Evolutionary conservation across 1,140 invertebrate genomes (phyloP).

Genomic region (Neocloeon triangulifer): DNA sequence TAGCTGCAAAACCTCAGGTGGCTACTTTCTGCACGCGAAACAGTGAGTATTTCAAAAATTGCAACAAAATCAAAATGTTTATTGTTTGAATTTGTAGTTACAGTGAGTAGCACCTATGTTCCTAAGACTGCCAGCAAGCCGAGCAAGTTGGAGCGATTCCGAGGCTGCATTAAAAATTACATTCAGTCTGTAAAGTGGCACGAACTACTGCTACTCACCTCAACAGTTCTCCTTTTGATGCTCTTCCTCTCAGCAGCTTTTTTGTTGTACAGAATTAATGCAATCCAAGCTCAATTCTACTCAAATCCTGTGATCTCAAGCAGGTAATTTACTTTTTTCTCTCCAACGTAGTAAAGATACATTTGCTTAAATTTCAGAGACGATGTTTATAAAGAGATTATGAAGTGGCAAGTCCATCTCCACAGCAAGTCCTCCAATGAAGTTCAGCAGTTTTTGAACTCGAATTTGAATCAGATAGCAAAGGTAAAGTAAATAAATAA

Average conservation of each 20-base stretch:
- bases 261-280: conserved; percentile 20
- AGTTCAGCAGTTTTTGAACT: conserved; percentile 10
- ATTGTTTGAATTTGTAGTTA: too few species aligned
- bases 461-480: conserved; percentile 10
- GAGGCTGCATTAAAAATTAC: too few species aligned
- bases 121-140: too few species aligned
- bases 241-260: conserved; percentile 21
- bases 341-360: neutral
- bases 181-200: too few species aligned
- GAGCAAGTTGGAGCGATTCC: too few species aligned
- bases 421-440: conserved; percentile 9
- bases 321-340: conserved; percentile 8
- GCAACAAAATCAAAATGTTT: too few species aligned
- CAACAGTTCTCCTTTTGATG: conserved; percentile 19
- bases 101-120: too few species aligned
- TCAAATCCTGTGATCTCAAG: conserved; percentile 9
- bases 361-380: conserved; percentile 1
- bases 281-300: conserved; percentile 18
- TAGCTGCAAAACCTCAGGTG: too few species aligned
- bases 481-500: too few species aligned
- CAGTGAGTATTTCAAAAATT: too few species aligned
- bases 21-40: too few species aligned
- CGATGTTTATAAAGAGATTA: conserved; percentile 2
- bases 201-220: conserved; percentile 18
- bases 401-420: conserved; percentile 4